Base-by-base conservation (phyloP, 2,113 vertebrate genomes). In the Neomonachus schauinslandi region DNA sequence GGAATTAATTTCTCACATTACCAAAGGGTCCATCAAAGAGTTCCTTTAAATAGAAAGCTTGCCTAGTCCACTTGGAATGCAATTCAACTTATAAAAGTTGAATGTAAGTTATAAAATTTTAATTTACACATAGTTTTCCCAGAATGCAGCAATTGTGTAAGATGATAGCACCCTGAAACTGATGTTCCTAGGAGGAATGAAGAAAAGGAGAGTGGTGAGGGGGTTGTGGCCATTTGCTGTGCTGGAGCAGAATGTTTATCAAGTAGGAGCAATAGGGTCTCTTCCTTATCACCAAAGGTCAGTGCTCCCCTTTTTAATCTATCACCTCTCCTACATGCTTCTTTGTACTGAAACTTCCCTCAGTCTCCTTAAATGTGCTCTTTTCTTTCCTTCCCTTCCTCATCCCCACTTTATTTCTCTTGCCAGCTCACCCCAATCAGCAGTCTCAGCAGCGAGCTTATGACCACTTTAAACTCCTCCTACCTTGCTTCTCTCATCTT, bases 31-130 rank as follows among this genome's bases (percentile, higher is more conserved):
- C 82, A 77, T 91, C 88, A 91, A 90, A 96, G 71, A 39, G 28
- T 76, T 96, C 36, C 92, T 96, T 97, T 95, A 95, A 98, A 96
- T 96, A 96, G 94, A 94, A 93, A 96, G 33, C 84, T 96, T 97
- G 57, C 63, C 71, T 79, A 51, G 57, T 94, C 16, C 19, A 85
- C 81, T 89, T 84, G 65, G 61, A 94, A 80, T 33, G 14, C 42
- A 49, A 79, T 96, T 90, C 57, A 82, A 53, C 39, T 83, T 92
- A 49, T 26, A 77, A 85, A 96, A 95, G 74, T 63, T 96, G 63
- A 95, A 85, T 63, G 61, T 95, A 82, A 87, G 65, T 53, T 79
- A 95, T 11, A 93, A 77, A 83, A 92, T 85, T 87, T 96, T 85
- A 80, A 69, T 91, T 77, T 93, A 81, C 22, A 69, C 65, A 24